Conservation (phyloP, 2,797 vertebrate genomes). For the Octomys mimax region DNA sequence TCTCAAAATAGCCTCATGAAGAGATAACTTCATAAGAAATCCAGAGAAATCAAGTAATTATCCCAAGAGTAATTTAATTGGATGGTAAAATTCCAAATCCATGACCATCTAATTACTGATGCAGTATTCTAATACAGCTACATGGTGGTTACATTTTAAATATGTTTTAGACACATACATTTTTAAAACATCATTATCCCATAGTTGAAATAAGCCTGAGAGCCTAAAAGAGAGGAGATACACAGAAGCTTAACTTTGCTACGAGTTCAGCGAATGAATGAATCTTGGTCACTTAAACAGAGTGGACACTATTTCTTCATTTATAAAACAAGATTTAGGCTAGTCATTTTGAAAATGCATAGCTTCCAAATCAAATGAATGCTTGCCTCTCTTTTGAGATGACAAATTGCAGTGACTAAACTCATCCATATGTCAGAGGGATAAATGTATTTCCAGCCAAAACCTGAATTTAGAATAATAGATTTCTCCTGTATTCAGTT, state of each 20-base stretch:
- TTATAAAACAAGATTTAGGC: constrained; percentile 53
- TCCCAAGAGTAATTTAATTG: background rate
- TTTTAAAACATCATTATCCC: constrained; percentile 25
- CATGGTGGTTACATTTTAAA: constrained; percentile 14
- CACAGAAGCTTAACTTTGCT: constrained; percentile 34
- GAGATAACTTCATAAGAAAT: constrained; percentile 27
- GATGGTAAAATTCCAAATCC: constrained; percentile 47
- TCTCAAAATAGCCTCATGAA: constrained; percentile 41
- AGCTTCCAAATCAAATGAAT: constrained; percentile 63
- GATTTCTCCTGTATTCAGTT: constrained; percentile 42
- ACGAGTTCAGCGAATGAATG: background rate
- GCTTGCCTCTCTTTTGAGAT: constrained; percentile 42
- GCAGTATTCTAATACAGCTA: constrained; percentile 9
- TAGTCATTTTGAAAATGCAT: constrained; percentile 64
- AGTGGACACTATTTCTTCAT: constrained; percentile 46
- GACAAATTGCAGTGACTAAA: constrained; percentile 71
- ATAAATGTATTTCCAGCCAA: constrained; percentile 70
- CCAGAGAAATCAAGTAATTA: constrained; percentile 54
- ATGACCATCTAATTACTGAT: constrained; percentile 5
- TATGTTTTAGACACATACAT: background rate
- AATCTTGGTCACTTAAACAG: constrained; percentile 57
- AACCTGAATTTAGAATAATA: constrained; percentile 63
- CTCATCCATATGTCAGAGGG: constrained; percentile 58
- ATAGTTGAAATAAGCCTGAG: constrained; percentile 14
- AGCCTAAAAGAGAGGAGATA: constrained; percentile 1